Percentiles rank a stretch among this genome's conserved stretches.
Evolutionary conservation across 2,888 invertebrate species (phyloP).

Genomic region (Eupeodes luniger): DNA sequence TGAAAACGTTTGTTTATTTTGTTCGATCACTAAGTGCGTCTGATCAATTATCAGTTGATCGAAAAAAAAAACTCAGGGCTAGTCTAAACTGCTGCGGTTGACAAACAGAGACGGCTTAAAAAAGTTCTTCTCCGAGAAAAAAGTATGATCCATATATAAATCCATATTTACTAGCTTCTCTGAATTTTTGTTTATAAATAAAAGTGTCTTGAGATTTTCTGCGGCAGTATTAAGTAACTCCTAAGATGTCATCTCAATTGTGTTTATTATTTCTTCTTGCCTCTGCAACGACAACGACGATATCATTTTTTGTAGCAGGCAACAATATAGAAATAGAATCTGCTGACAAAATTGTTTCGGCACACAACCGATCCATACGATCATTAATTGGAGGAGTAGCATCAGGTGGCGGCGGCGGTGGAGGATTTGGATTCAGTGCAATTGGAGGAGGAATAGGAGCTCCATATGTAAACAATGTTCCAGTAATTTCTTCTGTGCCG

Average conservation of each 20-base stretch:
- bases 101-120: neutral
- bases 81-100: neutral
- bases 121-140: neutral
- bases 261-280: conserved; percentile 30
- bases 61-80: conserved; percentile 29
- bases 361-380: conserved; percentile 13
- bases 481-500: conserved; percentile 61
- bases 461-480: conserved; percentile 44
- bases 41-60: conserved; percentile 10
- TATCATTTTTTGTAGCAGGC: neutral
- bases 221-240: conserved; percentile 32
- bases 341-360: conserved; percentile 1
- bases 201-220: conserved; percentile 35
- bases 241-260: conserved; percentile 45
- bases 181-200: conserved; percentile 58
- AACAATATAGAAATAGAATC: conserved; percentile 9
- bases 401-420: conserved; percentile 29
- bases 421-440: conserved; percentile 50
- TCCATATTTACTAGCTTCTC: neutral
- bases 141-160: neutral
- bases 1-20: neutral
- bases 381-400: conserved; percentile 27
- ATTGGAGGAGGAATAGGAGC: conserved; percentile 43
- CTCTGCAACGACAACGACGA: neutral
- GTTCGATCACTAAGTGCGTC: conserved; percentile 29